A percentile compares a stretch with the other conserved stretches of the same genome.
Evolutionary conservation across 35 echinoderm and acorn worm genomes (phyloP).

Genomic region (Stichopus chloronotus): DNA sequence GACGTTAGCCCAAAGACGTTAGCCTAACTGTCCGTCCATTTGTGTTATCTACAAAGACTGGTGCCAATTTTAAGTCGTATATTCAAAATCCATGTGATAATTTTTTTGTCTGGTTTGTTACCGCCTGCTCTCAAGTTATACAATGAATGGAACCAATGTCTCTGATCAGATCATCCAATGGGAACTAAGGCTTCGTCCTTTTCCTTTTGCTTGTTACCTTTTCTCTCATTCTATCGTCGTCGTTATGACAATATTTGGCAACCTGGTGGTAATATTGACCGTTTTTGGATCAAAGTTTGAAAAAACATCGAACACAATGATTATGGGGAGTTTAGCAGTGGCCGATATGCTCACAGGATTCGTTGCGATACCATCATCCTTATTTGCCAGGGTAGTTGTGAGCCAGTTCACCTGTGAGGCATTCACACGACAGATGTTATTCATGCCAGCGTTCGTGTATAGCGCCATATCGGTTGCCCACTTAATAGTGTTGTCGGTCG

Average conservation of each 20-base stretch:
- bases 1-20: no score
- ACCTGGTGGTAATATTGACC: slow-evolving; percentile 1
- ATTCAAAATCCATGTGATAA: no score
- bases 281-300: background rate
- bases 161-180: background rate
- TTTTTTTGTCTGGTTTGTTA: background rate
- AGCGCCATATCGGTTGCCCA: background rate
- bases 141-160: background rate
- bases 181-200: slow-evolving; percentile 5
- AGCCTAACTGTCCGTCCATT: no score
- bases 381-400: background rate
- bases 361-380: slow-evolving; percentile 1
- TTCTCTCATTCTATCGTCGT: slow-evolving; percentile 17
- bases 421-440: background rate
- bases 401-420: slow-evolving; percentile 11
- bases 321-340: slow-evolving; percentile 10
- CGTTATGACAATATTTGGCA: background rate
- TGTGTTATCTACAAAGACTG: no score
- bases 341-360: slow-evolving; percentile 7
- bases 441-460: background rate
- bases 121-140: background rate
- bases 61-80: no score
- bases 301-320: background rate
- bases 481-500: slow-evolving; percentile 15
- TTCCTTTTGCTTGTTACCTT: slow-evolving; percentile 6